These are phyloP conservation scores for Melanogrammus aeglefinus DNA, from an alignment of 2,797 vertebrate species.

Conservation along the genomic window DNA sequence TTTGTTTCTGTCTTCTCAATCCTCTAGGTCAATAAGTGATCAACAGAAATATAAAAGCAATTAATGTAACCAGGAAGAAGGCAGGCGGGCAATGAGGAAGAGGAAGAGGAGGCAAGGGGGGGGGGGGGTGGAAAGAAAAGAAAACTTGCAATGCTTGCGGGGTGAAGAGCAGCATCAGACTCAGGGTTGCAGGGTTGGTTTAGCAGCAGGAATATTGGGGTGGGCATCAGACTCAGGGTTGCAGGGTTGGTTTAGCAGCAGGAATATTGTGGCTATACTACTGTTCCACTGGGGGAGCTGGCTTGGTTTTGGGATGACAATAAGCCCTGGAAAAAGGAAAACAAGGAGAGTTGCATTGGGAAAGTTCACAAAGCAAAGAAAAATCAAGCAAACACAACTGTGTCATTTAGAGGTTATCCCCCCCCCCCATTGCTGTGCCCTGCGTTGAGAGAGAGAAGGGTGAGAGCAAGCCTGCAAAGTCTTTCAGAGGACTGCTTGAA, in stretches of 20 bases:
- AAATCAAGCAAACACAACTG: constrained; percentile 38
- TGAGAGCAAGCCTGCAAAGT: constrained; percentile 31
- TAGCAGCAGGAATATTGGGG: constrained; percentile 84
- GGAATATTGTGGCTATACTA: constrained; percentile 89
- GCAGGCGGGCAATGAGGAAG: constrained; percentile 15
- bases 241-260: constrained; percentile 82
- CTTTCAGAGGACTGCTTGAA: constrained; percentile 39
- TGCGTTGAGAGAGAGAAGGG: constrained; percentile 34
- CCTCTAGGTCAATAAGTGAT: constrained; percentile 61
- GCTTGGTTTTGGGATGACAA: constrained; percentile 94
- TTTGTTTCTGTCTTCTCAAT: constrained; percentile 49
- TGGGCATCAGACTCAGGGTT: constrained; percentile 83
- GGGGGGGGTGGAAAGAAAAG: constrained; percentile 48
- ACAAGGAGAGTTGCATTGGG: constrained; percentile 74
- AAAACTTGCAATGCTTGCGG: constrained; percentile 81
- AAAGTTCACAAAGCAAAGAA: constrained; percentile 63
- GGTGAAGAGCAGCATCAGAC: constrained; percentile 83
- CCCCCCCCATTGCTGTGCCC: constrained; percentile 25
- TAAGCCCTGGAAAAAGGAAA: constrained; percentile 92
- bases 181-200: constrained; percentile 81
- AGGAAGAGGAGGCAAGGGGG: constrained; percentile 44
- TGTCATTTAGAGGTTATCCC: constrained; percentile 38
- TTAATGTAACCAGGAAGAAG: constrained; percentile 38
- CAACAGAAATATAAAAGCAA: constrained; percentile 55
- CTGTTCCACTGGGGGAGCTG: constrained; percentile 95